These are phyloP conservation scores for Eurytoma californica DNA, from an alignment of 2,888 invertebrate genomes.

Conservation along the genomic window DNA sequence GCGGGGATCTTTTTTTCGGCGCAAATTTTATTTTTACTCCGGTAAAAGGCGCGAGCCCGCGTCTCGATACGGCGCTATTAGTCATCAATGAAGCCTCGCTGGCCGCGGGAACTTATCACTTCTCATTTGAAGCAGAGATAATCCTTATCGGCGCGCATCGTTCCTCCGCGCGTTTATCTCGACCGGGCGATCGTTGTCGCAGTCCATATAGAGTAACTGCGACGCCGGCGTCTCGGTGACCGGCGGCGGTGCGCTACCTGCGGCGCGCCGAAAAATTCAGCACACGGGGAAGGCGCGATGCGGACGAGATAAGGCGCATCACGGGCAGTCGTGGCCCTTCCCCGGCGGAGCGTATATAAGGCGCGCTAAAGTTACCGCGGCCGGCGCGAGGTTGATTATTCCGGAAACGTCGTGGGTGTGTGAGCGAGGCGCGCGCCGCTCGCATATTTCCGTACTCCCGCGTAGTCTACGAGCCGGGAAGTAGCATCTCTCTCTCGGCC, in stretches of 20 bases:
- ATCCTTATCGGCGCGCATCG: constrained; percentile 9
- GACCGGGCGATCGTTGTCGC: constrained; percentile 2
- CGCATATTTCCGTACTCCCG: constrained; percentile 42
- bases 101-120: not conserved
- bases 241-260: not conserved
- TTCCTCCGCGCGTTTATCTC: constrained; percentile 31
- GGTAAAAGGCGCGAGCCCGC: too few species aligned
- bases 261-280: constrained; percentile 17
- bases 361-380: constrained; percentile 28
- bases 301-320: not conserved
- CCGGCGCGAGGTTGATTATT: constrained; percentile 43
- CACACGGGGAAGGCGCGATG: not conserved
- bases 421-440: not conserved
- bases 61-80: too few species aligned
- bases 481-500: constrained; percentile 46
- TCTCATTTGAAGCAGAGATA: not conserved
- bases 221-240: too few species aligned
- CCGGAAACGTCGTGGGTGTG: constrained; percentile 49
- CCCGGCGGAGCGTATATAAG: not conserved
- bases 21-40: not conserved
- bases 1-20: not conserved
- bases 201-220: not conserved
- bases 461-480: not conserved
- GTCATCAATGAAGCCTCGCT: too few species aligned
- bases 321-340: not conserved